Conservation (phyloP, 2,888 invertebrate species). For the Netelia virgata region DNA sequence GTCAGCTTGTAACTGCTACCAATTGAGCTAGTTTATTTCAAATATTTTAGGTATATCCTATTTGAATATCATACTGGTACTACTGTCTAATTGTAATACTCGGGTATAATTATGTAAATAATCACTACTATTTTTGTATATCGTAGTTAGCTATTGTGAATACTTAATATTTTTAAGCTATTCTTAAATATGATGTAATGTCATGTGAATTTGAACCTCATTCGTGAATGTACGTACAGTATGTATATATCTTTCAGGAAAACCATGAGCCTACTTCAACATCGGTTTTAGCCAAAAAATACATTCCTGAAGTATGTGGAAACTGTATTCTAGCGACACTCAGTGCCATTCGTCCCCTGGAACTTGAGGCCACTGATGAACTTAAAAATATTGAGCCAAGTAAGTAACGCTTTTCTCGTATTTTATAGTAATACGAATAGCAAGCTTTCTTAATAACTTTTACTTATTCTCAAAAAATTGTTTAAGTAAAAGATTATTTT, state of each 20-base stretch:
- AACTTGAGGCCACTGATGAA: slow-evolving; percentile 69
- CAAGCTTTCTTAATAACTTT: not conserved
- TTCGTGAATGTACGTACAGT: no score
- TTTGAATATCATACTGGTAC: no score
- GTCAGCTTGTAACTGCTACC: no score
- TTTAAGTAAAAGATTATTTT: not conserved
- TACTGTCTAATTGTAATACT: no score
- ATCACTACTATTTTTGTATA: no score
- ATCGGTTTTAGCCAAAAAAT: slow-evolving; percentile 71
- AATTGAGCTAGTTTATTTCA: no score
- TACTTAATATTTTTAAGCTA: no score
- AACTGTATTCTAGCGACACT: slow-evolving; percentile 76
- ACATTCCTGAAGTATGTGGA: slow-evolving; percentile 70
- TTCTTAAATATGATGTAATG: no score
- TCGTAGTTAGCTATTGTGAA: no score
- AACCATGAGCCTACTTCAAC: slow-evolving; percentile 52
- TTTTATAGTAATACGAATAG: not conserved
- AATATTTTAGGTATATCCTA: no score
- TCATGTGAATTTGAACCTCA: no score
- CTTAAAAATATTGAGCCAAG: slow-evolving; percentile 69
- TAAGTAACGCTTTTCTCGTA: slow-evolving; percentile 56
- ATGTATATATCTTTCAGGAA: slow-evolving; percentile 45
- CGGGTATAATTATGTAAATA: no score
- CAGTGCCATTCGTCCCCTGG: slow-evolving; percentile 74
- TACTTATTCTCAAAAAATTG: not conserved